These are phyloP conservation scores for Salminus brasiliensis DNA, from an alignment of 2,113 vertebrate genomes.

Conservation along the genomic window DNA sequence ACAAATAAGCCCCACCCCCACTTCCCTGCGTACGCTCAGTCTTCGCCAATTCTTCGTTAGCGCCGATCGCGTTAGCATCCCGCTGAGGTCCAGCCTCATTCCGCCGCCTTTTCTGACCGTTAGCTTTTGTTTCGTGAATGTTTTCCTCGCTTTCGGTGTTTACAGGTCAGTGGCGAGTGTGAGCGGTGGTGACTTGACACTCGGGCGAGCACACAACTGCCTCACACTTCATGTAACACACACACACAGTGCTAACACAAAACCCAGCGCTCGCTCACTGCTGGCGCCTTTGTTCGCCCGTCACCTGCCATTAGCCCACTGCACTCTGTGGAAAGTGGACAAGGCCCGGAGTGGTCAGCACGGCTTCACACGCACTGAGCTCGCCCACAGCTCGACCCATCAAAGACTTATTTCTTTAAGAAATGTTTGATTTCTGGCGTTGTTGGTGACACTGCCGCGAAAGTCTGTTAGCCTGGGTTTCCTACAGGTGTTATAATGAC, in stretches of 20 bases:
- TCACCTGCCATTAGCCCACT: conserved; percentile 69
- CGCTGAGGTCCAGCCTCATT: conserved; percentile 29
- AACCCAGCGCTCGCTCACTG: conserved; percentile 54
- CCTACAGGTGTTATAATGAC: too few species aligned
- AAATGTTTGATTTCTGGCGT: background rate
- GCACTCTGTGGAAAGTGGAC: conserved; percentile 56
- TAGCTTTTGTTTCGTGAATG: conserved; percentile 38
- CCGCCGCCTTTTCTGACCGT: background rate
- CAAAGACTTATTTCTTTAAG: background rate
- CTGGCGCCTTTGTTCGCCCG: conserved; percentile 70
- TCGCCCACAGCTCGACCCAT: background rate
- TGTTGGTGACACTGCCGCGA: too few species aligned
- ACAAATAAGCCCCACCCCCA: background rate
- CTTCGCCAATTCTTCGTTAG: conserved; percentile 1
- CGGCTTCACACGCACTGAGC: too few species aligned
- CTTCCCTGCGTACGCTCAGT: background rate
- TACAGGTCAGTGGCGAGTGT: conserved; percentile 67
- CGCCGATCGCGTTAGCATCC: conserved; percentile 24
- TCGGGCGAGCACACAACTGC: conserved; percentile 59
- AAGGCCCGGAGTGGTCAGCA: background rate
- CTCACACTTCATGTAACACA: conserved; percentile 45
- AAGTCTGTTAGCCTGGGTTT: too few species aligned
- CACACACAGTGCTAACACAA: conserved; percentile 67
- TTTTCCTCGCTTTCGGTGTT: conserved; percentile 59
- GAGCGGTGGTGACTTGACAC: conserved; percentile 70